Evolutionary conservation across 2,113 vertebrate species (phyloP).

Genomic region (Mastomys natalensis): DNA sequence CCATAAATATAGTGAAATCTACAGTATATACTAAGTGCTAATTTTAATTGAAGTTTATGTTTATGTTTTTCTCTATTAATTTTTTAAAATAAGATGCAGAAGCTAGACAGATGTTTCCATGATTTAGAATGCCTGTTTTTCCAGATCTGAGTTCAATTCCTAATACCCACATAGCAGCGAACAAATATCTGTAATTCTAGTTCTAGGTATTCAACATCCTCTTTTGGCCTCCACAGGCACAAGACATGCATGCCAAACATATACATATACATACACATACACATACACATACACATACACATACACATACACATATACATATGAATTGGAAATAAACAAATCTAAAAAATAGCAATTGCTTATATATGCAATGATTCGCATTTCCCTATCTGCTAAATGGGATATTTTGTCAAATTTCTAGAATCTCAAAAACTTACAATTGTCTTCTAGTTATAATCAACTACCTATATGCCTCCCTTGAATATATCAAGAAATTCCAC

Average conservation of each 20-base stretch:
- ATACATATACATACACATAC: neutral
- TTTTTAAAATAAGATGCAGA: neutral
- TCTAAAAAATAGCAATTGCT: neutral
- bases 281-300: no score
- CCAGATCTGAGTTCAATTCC: neutral
- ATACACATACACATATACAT: neutral
- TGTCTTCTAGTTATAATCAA: neutral
- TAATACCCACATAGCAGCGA: neutral
- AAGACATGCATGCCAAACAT: neutral
- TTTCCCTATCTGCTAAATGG: neutral
- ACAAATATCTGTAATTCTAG: neutral
- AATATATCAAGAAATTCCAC: neutral
- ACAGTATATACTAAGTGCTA: neutral
- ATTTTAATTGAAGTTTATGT: neutral
- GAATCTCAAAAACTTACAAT: neutral
- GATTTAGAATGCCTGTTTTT: neutral
- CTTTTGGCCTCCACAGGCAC: neutral
- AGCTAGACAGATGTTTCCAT: neutral
- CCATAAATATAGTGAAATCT: neutral
- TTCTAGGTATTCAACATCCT: neutral
- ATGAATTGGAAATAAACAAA: neutral
- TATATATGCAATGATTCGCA: neutral
- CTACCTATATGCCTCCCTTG: neutral
- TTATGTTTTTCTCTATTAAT: neutral
- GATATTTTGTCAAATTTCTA: neutral